These are phyloP conservation scores for Myotis yumanensis DNA, from an alignment of 2,113 vertebrate species.

Conservation along the genomic window DNA sequence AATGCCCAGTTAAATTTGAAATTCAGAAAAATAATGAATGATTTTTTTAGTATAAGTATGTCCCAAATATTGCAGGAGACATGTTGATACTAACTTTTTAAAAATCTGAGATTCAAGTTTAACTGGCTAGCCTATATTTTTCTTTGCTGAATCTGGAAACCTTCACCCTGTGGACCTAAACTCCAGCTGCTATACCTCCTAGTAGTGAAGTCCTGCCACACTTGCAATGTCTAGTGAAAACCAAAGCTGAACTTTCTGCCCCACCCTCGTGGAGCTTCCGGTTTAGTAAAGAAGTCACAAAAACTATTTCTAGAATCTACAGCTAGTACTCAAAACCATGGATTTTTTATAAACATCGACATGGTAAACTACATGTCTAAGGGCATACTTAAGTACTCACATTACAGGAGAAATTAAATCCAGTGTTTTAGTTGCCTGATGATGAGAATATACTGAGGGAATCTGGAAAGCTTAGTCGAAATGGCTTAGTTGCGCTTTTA, in stretches of 20 bases:
- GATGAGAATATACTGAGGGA: not conserved
- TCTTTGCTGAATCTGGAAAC: slow-evolving; percentile 7
- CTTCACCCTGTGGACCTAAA: not conserved
- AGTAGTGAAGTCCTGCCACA: not conserved
- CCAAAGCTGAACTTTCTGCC: not conserved
- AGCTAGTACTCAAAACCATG: not conserved
- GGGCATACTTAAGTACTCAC: not conserved
- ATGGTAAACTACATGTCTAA: slow-evolving; percentile 2
- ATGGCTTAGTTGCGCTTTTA: slow-evolving; percentile 49
- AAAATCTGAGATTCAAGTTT: slow-evolving; percentile 32
- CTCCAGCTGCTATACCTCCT: not conserved
- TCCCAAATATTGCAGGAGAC: not conserved
- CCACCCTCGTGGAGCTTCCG: not conserved
- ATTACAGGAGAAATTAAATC: not conserved
- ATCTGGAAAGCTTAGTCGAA: slow-evolving; percentile 12
- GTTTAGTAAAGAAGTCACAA: slow-evolving; percentile 2
- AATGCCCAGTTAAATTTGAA: not conserved
- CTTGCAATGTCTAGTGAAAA: not conserved
- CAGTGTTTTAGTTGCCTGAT: not conserved
- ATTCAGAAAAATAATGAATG: slow-evolving; percentile 35
- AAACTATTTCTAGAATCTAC: slow-evolving; percentile 36
- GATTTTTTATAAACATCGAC: slow-evolving; percentile 11
- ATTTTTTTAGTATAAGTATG: not conserved
- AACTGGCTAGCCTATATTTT: not conserved
- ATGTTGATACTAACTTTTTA: not conserved